A percentile compares a stretch with the other conserved stretches of the same genome.
phyloP scores from a whole-genome alignment of 2,113 vertebrate genomes.

The Chloebia gouldiae region DNA sequence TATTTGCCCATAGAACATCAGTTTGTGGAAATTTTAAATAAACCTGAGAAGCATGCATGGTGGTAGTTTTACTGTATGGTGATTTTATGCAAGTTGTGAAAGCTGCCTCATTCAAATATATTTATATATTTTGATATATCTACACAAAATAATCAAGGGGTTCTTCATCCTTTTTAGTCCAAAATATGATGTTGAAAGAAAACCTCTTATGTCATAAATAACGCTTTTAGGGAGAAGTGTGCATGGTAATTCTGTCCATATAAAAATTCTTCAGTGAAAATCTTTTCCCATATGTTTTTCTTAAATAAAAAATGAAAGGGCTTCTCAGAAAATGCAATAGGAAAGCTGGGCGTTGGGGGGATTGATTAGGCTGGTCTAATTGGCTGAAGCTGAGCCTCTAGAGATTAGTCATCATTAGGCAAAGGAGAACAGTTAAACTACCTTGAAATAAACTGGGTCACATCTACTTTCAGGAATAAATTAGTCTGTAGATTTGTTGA shows the following conservation, averaged over 20 bases:
- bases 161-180: background rate
- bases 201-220: background rate
- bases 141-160: background rate
- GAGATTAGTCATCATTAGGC: background rate
- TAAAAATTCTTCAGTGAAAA: background rate
- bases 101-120: background rate
- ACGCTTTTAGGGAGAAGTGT: rapidly evolving
- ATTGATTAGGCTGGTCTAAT: background rate
- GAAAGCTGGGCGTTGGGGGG: background rate
- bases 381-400: background rate
- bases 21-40: background rate
- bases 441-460: background rate
- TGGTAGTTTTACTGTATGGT: background rate
- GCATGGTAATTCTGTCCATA: background rate
- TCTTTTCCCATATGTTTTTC: background rate
- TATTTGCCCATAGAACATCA: background rate
- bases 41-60: background rate
- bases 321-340: background rate
- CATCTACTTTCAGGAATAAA: background rate
- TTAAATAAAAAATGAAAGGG: background rate
- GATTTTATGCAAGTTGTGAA: background rate
- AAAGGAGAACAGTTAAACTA: background rate
- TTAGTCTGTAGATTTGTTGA: conserved; percentile 39
- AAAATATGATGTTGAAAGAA: background rate
- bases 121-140: background rate